These are phyloP conservation scores for Myotis daubentonii DNA, from an alignment of 2,797 vertebrate genomes.

Conservation along the genomic window DNA sequence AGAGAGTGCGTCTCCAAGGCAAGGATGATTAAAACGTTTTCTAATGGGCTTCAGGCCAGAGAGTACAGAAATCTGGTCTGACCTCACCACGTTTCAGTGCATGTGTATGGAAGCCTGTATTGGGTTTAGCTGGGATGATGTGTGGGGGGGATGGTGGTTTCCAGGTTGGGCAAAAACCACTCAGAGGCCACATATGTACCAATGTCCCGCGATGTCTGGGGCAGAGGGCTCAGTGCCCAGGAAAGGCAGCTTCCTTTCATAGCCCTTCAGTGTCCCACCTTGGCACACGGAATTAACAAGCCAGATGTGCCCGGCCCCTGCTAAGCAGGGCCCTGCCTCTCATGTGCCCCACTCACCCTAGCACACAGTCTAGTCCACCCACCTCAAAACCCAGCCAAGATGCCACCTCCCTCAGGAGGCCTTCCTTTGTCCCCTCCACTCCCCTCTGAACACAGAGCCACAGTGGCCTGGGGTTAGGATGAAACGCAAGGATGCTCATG, in stretches of 20 bases:
- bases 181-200: background rate
- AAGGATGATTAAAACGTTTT: background rate
- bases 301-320: background rate
- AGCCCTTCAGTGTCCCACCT: background rate
- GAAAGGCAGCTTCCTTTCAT: background rate
- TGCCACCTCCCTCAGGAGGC: background rate
- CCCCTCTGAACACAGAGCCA: background rate
- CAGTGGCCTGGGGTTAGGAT: background rate
- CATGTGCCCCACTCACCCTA: background rate
- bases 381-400: background rate
- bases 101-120: background rate
- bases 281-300: background rate
- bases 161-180: background rate
- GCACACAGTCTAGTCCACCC: background rate
- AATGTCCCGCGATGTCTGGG: fast-evolving
- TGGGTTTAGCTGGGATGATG: background rate
- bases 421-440: background rate
- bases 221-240: background rate
- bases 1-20: background rate
- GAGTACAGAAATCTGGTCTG: background rate
- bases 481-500: background rate
- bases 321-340: background rate
- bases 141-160: background rate
- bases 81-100: background rate
- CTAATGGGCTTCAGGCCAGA: background rate